These are phyloP conservation scores for Drosophila prostipennis DNA, from an alignment of 2,888 invertebrate genomes.

Conservation along the genomic window DNA sequence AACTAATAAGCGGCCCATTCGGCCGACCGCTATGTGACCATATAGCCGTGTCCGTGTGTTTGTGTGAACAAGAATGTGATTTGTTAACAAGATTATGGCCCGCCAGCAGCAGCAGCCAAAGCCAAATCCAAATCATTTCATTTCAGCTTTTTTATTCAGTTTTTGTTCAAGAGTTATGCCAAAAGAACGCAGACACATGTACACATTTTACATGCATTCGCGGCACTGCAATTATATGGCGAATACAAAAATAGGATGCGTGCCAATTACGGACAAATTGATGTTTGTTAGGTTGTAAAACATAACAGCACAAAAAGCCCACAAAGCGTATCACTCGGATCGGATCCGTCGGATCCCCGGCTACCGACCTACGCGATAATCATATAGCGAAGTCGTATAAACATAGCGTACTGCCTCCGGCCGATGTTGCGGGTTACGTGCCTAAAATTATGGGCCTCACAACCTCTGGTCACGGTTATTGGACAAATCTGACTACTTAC, in stretches of 20 bases:
- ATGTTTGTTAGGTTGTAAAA: constrained; percentile 64
- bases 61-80: constrained; percentile 84
- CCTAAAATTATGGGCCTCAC: constrained; percentile 26
- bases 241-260: constrained; percentile 58
- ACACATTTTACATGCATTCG: constrained; percentile 19
- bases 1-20: constrained; percentile 51
- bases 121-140: constrained; percentile 30
- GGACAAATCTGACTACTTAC: constrained; percentile 24
- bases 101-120: constrained; percentile 34
- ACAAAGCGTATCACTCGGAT: constrained; percentile 54
- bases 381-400: constrained; percentile 43
- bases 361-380: constrained; percentile 63
- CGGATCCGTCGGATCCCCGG: constrained; percentile 32
- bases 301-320: constrained; percentile 72
- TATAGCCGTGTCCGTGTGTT: constrained; percentile 56
- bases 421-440: constrained; percentile 25
- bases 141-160: neutral
- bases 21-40: constrained; percentile 15
- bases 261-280: constrained; percentile 67
- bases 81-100: constrained; percentile 84
- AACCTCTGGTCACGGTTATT: constrained; percentile 27
- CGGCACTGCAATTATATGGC: constrained; percentile 41
- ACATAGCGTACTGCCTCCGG: neutral
- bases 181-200: constrained; percentile 29
- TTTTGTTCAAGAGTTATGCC: constrained; percentile 39